Base-by-base conservation (phyloP, 2,888 invertebrate species). In the Microchrysa polita region DNA sequence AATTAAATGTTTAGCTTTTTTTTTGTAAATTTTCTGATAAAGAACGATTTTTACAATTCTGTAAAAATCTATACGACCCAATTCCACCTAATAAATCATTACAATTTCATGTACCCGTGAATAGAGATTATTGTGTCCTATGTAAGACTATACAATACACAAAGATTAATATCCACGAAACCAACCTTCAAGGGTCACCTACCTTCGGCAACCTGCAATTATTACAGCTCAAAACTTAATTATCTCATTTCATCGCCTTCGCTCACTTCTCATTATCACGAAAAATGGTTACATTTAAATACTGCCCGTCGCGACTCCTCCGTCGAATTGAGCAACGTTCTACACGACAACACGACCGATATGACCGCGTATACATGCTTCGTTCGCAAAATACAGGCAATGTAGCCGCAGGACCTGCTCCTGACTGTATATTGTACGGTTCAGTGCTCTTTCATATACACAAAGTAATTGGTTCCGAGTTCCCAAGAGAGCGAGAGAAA, bases 391-490 rank as follows among this genome's bases (percentile, higher is more conserved):
- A 16, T 20, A 55, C 20, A 52, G 52, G 16, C 52, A 5, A 52
- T 20, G 55, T 20, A 55, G 14, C 20, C 55, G 55, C 16, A 55
- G 16, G 10, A 7, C 53, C 53, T n/a, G 5, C n/a, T n/a, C 1
- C 18, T 63, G 40, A 0, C 27, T 34, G 27, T 34, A 34, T 34
- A 34, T 34, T 42, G 42, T 40, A 10, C 61, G 61, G 0, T 18
- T 55, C 20, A 48, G 16, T 12, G 20, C 55, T 5, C 18, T 55
- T 55, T 10, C 55, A 55, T 55, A n/a, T n/a, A n/a, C n/a, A 20
- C 40, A 63, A 63, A 63, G 61, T 63, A 63, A 63, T 63, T 63
- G 61, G 61, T 63, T 63, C 40, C 16, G 14, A 42, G 61, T 42
- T n/a, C 61, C 61, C n/a, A n/a, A n/a, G n/a, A n/a, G n/a, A n/a